Evolutionary conservation across 2,888 invertebrate genomes (phyloP).

Genomic region (Metopia argyrocephala): DNA sequence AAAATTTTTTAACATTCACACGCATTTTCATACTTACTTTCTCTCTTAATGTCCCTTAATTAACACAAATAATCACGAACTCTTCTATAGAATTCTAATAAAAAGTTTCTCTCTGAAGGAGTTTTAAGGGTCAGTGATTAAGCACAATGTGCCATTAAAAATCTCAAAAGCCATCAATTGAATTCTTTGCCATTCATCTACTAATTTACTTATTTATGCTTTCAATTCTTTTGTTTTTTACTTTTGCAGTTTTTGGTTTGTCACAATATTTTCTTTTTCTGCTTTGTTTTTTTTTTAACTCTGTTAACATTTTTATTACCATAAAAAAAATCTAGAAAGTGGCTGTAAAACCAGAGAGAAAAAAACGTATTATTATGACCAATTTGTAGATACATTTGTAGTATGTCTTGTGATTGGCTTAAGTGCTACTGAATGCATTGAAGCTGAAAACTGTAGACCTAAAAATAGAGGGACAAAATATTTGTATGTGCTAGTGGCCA

Average conservation of each 20-base stretch:
- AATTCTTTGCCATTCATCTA: conserved; percentile 30
- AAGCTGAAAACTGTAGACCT: conserved; percentile 40
- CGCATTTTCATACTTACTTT: neutral
- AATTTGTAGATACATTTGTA: conserved; percentile 1
- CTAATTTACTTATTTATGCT: neutral
- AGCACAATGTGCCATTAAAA: conserved; percentile 19
- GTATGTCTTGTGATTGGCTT: neutral
- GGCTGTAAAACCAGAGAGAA: neutral
- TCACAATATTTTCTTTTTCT: neutral
- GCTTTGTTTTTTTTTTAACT: neutral
- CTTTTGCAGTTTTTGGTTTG: conserved; percentile 1
- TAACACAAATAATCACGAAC: neutral
- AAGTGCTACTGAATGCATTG: conserved; percentile 26
- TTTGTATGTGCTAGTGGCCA: conserved; percentile 14
- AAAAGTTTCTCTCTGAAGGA: neutral
- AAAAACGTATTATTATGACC: neutral
- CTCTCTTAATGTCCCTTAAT: neutral
- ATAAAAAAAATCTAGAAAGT: conserved; percentile 34
- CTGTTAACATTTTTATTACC: neutral
- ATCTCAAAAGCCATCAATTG: conserved; percentile 36
- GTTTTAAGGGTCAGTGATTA: conserved; percentile 16
- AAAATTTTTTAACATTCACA: too few relatives aligned
- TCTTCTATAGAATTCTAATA: neutral
- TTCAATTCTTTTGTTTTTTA: neutral
- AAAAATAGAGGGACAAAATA: conserved; percentile 36